Base-by-base conservation (phyloP, 2,888 invertebrate species). In the Drosophila emarginata region DNA sequence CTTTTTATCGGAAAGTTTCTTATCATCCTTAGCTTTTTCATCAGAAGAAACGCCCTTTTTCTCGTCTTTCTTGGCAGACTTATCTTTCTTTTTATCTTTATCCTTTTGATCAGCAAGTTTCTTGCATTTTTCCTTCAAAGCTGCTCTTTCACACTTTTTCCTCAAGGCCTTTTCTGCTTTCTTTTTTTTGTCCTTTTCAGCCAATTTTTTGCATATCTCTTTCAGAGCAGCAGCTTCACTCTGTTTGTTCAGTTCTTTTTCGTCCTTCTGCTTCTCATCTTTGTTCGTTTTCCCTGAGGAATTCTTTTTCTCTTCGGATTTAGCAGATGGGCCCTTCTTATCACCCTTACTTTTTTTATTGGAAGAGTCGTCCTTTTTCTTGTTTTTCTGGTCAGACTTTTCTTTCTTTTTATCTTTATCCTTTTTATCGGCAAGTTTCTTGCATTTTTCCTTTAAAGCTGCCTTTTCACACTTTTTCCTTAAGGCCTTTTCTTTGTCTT, bases 81-180 rank as follows among this genome's bases (percentile, higher is more conserved):
- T 23, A 23, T 23, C 23, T 2, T 23, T 23, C 23, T 23, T 23
- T n/a, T 36, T n/a, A 18, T 23, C 37, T n/a, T 37, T 26, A 26
- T 4, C 26, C 6, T 26, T 26, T 6, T n/a, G n/a, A n/a, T 6
- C 26, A 4, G 32, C 9, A 9, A 61, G 2, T 11, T 26, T 53
- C 37, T 14, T 18, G 51, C 61, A 61, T 39, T 61, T 28, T 2
- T 37, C 23, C 4, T 52, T 53, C 12, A 52, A 26, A 9, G 37
- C 52, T 2, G 15, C 12, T 5, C 15, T 7, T 9, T 39, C 15
- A 14, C 61, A 39, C 26, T 39, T 15, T 39, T 23, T 14, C 9
- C 4, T 23, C 6, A 15, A 12, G 5, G 9, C n/a, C 4, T 50
- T 7, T 14, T 57, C 7, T 11, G n/a, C 15, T 0, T 21, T 26